Base-by-base conservation (phyloP, 2,888 invertebrate species). In the Drosophila longiperda region DNA sequence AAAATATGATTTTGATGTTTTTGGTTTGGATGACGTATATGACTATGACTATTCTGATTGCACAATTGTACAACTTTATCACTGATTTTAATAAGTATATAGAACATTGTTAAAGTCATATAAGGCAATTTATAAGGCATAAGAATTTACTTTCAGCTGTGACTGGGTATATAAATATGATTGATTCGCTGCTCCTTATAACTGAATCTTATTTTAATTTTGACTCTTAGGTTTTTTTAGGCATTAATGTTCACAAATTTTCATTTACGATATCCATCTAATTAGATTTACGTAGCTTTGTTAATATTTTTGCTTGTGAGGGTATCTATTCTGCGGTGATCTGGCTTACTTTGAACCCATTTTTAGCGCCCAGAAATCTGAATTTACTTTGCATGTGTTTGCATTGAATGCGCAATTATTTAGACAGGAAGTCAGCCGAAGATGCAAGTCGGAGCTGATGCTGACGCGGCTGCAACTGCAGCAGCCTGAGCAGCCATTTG, bases 391-490 rank as follows among this genome's bases (percentile, higher is more conserved):
- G 74, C 78, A 73, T 81, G 66, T 83, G 76, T 78, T 80, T 82
- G 78, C 71, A 49, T 69, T 69, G 63, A 74, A 68, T 77, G 73
- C 68, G 82, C 73, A 77, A 84, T 86, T 83, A 83, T 82, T 87
- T 86, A 64, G 73, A 86, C 86, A 86, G 86, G 86, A 84, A 84
- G 83, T 81, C 86, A 76, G 74, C 54, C 83, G 67, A 36, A 67
- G 73, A 66, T 72, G 66, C 49, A 52, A 34, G 60, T n/a, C 52
- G 62, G 20, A 26, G 69, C 55, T 49, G 65, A n/a, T 49, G 9
- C 60, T 40, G 65, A 40, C n/a, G 55, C 70, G 33, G 32, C 36
- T 52, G 49, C 33, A 53, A 23, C 48, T 52, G 67, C 61, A 38
- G 50, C 59, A 52, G 67, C n/a, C 32, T 20, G 70, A 11, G 54